Conservation (phyloP, 2,888 invertebrate species). For the Augochlorella aurata region DNA sequence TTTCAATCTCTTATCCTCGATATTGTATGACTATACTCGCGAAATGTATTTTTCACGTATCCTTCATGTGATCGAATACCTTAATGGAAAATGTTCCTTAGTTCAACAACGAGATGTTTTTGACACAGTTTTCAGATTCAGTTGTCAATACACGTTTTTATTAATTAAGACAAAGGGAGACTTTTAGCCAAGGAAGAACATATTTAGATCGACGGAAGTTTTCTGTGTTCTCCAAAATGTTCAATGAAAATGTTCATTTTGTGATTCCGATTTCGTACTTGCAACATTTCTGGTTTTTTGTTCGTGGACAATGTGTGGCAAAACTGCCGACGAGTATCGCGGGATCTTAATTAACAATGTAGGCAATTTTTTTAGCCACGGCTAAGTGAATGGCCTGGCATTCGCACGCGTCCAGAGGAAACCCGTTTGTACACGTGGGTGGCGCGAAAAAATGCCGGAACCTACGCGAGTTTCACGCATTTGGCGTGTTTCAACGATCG, state of each 20-base stretch:
- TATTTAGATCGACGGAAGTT: too few species aligned
- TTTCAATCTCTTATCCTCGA: background rate
- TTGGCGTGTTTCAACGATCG: conserved; percentile 67
- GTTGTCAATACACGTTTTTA: too few species aligned
- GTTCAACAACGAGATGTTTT: too few species aligned
- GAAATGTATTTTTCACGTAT: too few species aligned
- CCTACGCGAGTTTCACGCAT: conserved; percentile 74
- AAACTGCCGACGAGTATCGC: background rate
- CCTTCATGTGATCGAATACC: too few species aligned
- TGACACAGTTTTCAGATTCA: too few species aligned
- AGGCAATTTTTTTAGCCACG: conserved; percentile 34
- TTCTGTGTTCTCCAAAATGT: too few species aligned
- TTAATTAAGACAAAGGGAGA: too few species aligned
- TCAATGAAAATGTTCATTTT: background rate
- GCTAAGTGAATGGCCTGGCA: conserved; percentile 66
- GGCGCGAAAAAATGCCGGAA: conserved; percentile 67
- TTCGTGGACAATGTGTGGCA: background rate
- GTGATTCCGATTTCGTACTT: background rate
- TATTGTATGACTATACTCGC: too few species aligned
- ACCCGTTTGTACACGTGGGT: conserved; percentile 70
- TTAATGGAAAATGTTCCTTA: too few species aligned
- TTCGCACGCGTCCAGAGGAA: conserved; percentile 36
- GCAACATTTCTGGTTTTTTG: background rate
- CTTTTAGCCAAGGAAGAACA: too few species aligned
- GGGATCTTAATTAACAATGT: conserved; percentile 39